phyloP scores from a whole-genome alignment of 2,113 vertebrate genomes.

The Cardinalis cardinalis region DNA sequence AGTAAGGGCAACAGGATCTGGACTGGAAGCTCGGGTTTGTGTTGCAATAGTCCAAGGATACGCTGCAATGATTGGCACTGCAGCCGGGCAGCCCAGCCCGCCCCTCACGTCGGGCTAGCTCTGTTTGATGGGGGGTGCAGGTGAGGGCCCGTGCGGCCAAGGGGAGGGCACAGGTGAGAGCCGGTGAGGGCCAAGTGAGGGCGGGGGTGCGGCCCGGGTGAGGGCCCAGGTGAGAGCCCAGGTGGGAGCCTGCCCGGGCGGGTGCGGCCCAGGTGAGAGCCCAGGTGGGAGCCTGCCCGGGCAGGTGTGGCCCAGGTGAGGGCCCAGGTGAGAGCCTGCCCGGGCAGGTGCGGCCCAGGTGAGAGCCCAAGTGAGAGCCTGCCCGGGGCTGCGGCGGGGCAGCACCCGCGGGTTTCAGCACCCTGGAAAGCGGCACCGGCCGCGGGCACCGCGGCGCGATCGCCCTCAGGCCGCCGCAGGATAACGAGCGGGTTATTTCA shows the following conservation, averaged over 20 bases:
- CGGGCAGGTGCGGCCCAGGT: no score
- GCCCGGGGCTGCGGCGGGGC: no score
- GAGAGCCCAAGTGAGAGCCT: no score
- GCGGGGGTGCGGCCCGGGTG: no score
- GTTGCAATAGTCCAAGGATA: not conserved
- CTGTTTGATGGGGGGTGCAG: not conserved
- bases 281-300: no score
- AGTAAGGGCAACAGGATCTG: not conserved
- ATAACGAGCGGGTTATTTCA: not conserved
- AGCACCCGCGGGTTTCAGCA: not conserved
- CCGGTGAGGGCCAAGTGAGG: no score
- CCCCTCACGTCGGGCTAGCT: not conserved
- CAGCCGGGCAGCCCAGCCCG: not conserved
- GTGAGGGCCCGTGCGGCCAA: no score
- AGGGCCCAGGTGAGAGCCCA: not conserved
- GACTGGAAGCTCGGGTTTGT: not conserved
- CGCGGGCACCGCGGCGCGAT: not conserved
- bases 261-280: no score
- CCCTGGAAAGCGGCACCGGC: slow-evolving; percentile 6
- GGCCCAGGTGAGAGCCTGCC: no score
- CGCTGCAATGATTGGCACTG: not conserved
- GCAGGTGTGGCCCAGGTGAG: no score
- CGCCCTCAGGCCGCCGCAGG: not conserved
- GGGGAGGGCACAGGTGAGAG: no score
- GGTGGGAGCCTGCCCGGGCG: not conserved